Evolutionary conservation across 2,113 vertebrate genomes (phyloP), one percentile per base, ranked within the genome.

Genomic region (Embiotoca jacksoni): DNA sequence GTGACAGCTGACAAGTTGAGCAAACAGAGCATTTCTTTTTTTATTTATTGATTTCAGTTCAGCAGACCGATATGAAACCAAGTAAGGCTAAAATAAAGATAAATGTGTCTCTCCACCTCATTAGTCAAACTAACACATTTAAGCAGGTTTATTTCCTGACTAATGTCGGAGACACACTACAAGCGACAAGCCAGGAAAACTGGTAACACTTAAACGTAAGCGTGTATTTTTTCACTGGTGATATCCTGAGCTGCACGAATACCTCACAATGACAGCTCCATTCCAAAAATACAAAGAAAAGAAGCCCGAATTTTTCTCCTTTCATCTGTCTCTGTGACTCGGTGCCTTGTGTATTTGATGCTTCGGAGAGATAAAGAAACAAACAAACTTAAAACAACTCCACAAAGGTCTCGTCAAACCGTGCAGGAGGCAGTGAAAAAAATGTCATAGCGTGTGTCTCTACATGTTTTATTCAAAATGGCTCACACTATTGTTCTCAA

Each of bases 211-310:
- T 64, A 2, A 52, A 31, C 7, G 0, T 32, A 37, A 31, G 0
- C 36, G 55, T 56, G 33, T 37, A 47, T 59, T 55, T 58, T 53
- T 50, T 65, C 44, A n/a, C 39, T n/a, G 53, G 47, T 52, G 39
- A 44, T 11, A 49, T 15, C 54, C 16, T 15, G 30, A 73, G 62
- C 58, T 47, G 6, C 13, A 37, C n/a, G 2, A 61, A 58, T 55
- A 57, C 41, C 39, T 33, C 39, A 56, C 63, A 61, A 53, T 39
- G 72, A 46, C 32, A 60, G 60, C 13, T 65, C 60, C 50, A 7
- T 60, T 73, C n/a, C 56, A 63, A 53, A 82, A 68, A 52, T 23
- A 61, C 70, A 83, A 83, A 73, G 63, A 54, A 52, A 76, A 72
- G 47, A 55, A 63, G 57, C n/a, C n/a, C 15, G 64, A 61, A 47